Conservation (phyloP, 1,140 invertebrate species). For the Drepana arcuata region DNA sequence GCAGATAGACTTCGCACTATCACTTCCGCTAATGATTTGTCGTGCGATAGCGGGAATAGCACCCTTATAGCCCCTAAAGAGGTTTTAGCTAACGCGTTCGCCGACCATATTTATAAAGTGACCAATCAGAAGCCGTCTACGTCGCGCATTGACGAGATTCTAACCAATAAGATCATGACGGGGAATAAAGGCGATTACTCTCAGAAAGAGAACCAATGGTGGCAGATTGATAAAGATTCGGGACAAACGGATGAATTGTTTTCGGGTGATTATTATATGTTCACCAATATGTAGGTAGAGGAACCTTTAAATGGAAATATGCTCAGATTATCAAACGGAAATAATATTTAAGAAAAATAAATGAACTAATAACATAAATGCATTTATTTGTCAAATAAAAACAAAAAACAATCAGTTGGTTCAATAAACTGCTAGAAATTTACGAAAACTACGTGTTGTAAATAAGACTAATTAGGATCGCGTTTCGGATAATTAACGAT, state of each 20-base stretch:
- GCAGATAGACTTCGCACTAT: constrained; percentile 63
- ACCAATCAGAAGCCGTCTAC: constrained; percentile 70
- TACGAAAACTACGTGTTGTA: too few relatives aligned
- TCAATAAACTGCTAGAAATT: too few relatives aligned
- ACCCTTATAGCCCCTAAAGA: constrained; percentile 61
- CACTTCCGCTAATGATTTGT: constrained; percentile 31
- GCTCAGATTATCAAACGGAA: too few relatives aligned
- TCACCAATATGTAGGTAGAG: constrained; percentile 31
- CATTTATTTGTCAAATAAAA: background rate
- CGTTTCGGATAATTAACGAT: too few relatives aligned
- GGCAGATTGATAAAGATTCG: constrained; percentile 37
- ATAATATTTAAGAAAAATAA: too few relatives aligned
- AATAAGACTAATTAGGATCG: too few relatives aligned
- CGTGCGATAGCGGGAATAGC: constrained; percentile 37
- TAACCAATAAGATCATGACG: constrained; percentile 65
- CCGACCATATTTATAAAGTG: constrained; percentile 69
- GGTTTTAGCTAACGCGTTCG: constrained; percentile 58
- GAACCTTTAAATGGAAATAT: too few relatives aligned
- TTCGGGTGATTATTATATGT: constrained; percentile 52
- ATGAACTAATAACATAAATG: too few relatives aligned
- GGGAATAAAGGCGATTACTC: constrained; percentile 27
- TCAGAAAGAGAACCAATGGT: constrained; percentile 58
- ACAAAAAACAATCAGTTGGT: background rate
- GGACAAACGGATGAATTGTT: constrained; percentile 38
- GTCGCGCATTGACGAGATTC: constrained; percentile 59